Conservation (phyloP, 2,888 invertebrate species). For the Lasius fuliginosus region DNA sequence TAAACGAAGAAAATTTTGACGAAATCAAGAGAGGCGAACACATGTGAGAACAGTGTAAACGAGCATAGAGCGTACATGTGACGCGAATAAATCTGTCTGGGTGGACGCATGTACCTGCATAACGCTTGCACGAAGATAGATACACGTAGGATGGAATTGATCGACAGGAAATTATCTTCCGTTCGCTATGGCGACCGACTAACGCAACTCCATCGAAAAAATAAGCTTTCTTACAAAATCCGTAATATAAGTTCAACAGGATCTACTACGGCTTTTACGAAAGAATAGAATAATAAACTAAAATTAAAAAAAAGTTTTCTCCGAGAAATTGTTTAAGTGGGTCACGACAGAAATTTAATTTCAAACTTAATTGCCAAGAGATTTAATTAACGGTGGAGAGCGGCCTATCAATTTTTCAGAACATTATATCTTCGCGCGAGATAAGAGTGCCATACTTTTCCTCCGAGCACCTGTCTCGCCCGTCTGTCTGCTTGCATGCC, state of each 20-base stretch:
- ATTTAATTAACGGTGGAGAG: not conserved
- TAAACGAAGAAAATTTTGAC: not conserved
- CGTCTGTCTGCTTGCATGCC: not conserved
- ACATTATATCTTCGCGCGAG: not conserved
- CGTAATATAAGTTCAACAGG: not conserved
- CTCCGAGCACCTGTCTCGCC: conserved; percentile 56
- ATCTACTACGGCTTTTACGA: not conserved
- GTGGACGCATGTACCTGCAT: conserved; percentile 28
- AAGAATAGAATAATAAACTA: not conserved
- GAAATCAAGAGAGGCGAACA: not conserved
- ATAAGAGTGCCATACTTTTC: conserved; percentile 13
- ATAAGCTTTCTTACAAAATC: not conserved
- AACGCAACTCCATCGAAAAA: conserved; percentile 12
- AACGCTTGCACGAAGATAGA: conserved; percentile 47
- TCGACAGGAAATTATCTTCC: conserved; percentile 70
- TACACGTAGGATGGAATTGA: conserved; percentile 57
- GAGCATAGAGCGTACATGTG: not conserved
- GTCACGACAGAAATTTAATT: conserved; percentile 5
- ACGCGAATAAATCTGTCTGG: conserved; percentile 1
- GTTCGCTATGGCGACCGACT: conserved; percentile 31
- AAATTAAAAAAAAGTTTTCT: not conserved
- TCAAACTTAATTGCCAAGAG: not conserved
- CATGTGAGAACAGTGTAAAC: not conserved
- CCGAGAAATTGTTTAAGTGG: not conserved
- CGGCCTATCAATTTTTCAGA: not conserved